A percentile compares a stretch with the other conserved stretches of the same genome.
Conservation (phyloP, 2,797 vertebrate genomes). For the Pelobates cultripes region DNA sequence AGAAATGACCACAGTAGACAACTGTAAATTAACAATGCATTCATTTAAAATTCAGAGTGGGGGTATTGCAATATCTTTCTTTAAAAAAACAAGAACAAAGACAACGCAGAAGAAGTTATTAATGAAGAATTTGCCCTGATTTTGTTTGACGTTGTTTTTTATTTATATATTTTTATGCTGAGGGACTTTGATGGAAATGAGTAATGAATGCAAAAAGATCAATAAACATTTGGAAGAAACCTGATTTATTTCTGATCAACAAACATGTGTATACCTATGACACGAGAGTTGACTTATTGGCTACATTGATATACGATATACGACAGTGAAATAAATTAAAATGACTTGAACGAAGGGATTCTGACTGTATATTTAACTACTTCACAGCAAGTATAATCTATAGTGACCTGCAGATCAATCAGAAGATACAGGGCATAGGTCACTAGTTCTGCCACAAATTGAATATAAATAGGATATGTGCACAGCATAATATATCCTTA, state of each 20-base stretch:
- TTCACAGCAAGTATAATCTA: constrained; percentile 1
- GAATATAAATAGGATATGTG: background rate
- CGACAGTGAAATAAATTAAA: background rate
- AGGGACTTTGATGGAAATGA: background rate
- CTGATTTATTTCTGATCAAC: background rate
- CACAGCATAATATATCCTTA: background rate
- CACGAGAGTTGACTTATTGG: background rate
- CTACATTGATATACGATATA: background rate
- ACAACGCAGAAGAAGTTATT: no score
- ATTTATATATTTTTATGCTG: no score
- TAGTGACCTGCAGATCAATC: constrained; percentile 6
- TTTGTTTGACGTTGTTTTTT: no score
- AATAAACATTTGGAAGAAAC: background rate
- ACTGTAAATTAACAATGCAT: no score
- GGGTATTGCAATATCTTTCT: no score
- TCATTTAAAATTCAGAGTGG: no score
- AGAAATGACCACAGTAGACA: no score
- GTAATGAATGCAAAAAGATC: background rate
- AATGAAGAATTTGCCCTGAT: no score
- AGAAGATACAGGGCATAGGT: background rate
- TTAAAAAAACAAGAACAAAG: no score
- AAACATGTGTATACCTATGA: background rate
- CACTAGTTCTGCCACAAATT: background rate
- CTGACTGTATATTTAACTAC: background rate
- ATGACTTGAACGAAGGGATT: background rate